Percentiles rank a stretch among this genome's conserved stretches.
These are phyloP conservation scores for Rousettus leschenaultii DNA, from an alignment of 2,113 vertebrate genomes.

Conservation along the genomic window DNA sequence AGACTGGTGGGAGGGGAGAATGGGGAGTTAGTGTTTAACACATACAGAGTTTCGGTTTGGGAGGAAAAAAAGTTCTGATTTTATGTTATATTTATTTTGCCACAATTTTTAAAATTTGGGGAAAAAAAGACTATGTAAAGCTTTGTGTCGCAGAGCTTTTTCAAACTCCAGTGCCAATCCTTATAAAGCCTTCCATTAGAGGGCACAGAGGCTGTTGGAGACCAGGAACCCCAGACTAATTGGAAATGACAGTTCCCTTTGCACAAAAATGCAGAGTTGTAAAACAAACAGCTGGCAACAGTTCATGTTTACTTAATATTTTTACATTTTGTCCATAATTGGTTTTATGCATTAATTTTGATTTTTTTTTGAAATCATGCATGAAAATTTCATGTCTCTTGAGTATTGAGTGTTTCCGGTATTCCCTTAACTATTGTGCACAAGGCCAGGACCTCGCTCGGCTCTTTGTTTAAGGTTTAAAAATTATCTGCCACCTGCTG, in stretches of 20 bases:
- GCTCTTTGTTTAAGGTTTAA: neutral
- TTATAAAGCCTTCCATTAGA: neutral
- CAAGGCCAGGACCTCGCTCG: neutral
- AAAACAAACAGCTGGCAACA: neutral
- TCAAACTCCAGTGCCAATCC: neutral
- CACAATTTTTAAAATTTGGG: neutral
- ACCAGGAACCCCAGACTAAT: accelerated
- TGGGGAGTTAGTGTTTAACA: neutral
- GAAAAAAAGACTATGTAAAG: neutral
- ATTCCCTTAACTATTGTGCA: neutral
- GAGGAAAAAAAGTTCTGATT: neutral
- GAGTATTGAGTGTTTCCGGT: neutral
- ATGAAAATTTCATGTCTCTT: neutral
- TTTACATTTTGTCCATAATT: neutral
- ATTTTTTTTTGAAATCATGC: neutral
- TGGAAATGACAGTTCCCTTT: neutral
- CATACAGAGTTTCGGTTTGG: neutral
- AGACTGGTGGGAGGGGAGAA: no score
- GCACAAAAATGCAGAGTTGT: neutral
- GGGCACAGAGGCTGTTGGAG: neutral
- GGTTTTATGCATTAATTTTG: neutral
- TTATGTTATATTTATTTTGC: neutral
- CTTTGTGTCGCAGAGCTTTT: neutral
- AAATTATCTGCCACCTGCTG: neutral
- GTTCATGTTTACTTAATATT: neutral